Evolutionary conservation across 2,888 invertebrate genomes (phyloP).

Genomic region (Ischnus inquisitorius): DNA sequence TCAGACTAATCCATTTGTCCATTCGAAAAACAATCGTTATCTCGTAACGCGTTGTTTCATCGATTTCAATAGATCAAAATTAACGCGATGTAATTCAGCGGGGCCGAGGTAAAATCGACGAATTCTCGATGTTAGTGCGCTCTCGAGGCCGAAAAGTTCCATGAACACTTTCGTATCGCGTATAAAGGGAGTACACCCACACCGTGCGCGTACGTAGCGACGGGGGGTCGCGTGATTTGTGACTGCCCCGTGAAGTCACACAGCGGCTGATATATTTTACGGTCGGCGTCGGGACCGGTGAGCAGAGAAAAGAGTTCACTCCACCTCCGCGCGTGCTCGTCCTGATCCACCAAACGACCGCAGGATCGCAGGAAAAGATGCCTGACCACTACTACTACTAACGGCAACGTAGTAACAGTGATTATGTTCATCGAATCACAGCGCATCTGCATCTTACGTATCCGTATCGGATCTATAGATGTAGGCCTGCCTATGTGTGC

Average conservation of each 20-base stretch:
- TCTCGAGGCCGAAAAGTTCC: constrained; percentile 34
- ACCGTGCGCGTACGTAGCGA: constrained; percentile 76
- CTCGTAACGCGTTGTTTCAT: no score
- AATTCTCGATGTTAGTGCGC: constrained; percentile 41
- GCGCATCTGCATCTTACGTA: constrained; percentile 10
- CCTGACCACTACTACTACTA: constrained; percentile 32
- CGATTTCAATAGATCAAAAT: no score
- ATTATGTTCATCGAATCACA: constrained; percentile 46
- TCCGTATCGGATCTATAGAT: constrained; percentile 28
- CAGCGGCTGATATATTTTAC: constrained; percentile 85
- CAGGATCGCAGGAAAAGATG: constrained; percentile 1
- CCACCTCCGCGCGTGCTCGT: constrained; percentile 70
- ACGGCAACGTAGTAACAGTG: constrained; percentile 36
- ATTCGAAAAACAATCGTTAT: no score
- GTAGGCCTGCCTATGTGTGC: not conserved
- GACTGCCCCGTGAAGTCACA: constrained; percentile 85
- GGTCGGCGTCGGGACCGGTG: constrained; percentile 78
- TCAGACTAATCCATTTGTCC: not conserved
- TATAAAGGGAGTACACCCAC: constrained; percentile 77
- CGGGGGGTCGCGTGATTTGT: constrained; percentile 85
- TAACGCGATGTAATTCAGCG: no score
- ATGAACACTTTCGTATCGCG: constrained; percentile 51
- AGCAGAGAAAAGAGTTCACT: constrained; percentile 67
- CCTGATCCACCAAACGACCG: constrained; percentile 13
- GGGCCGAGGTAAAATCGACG: constrained; percentile 38